These are phyloP conservation scores for Rhinoderma darwinii DNA, from an alignment of 2,113 vertebrate genomes.

Conservation along the genomic window DNA sequence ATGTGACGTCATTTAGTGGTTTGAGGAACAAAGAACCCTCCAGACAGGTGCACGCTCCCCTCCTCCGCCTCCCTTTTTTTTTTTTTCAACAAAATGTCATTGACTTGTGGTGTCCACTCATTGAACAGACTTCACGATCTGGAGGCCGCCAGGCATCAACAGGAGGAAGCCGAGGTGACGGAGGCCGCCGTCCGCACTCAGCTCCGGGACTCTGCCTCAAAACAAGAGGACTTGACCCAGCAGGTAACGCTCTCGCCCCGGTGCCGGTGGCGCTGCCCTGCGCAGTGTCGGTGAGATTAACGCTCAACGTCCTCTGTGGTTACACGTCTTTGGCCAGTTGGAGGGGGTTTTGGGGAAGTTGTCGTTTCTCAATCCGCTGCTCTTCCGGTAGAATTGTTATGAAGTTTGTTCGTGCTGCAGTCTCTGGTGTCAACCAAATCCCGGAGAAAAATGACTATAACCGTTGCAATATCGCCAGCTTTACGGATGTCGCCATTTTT, in stretches of 20 bases:
- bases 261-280: neutral
- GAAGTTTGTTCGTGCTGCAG: neutral
- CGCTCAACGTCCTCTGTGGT: neutral
- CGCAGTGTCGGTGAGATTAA: neutral
- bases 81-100: constrained; percentile 52
- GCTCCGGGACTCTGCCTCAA: constrained; percentile 57
- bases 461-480: neutral
- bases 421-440: neutral
- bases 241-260: constrained; percentile 56
- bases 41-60: neutral
- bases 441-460: neutral
- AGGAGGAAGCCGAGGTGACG: constrained; percentile 63
- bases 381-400: neutral
- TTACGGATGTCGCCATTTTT: neutral
- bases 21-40: neutral
- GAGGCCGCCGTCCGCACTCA: constrained; percentile 59
- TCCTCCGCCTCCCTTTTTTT: neutral
- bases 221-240: constrained; percentile 44
- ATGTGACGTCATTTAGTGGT: neutral
- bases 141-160: constrained; percentile 62
- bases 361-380: neutral
- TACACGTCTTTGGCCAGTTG: neutral
- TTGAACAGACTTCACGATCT: constrained; percentile 62
- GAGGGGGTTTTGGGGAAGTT: neutral
- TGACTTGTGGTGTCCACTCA: constrained; percentile 64